Conservation (phyloP, 2,113 vertebrate species). For the Daubentonia madagascariensis region DNA sequence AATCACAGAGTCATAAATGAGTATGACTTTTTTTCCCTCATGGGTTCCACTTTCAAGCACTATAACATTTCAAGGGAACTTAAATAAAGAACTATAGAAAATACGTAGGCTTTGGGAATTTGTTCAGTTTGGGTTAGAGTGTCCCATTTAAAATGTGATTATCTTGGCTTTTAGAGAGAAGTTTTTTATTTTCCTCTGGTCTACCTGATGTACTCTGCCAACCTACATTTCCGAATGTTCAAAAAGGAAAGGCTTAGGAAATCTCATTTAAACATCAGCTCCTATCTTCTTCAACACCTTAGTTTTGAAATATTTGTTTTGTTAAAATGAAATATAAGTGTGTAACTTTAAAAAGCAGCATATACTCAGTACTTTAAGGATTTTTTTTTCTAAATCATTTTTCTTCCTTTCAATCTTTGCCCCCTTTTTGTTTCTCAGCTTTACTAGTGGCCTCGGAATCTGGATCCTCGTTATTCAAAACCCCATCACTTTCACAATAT, state of each 20-base stretch:
- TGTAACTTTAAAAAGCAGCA: slow-evolving; percentile 86
- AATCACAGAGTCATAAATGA: slow-evolving; percentile 88
- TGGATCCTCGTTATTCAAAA: neutral
- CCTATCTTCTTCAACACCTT: slow-evolving; percentile 90
- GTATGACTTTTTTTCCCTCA: neutral
- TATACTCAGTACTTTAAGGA: neutral
- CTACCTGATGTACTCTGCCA: slow-evolving; percentile 90
- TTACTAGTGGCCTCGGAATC: neutral
- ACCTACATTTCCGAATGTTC: slow-evolving; percentile 93
- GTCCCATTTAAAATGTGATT: neutral
- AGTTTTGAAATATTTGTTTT: slow-evolving; percentile 94
- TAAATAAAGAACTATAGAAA: slow-evolving; percentile 89
- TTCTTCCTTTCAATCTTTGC: neutral
- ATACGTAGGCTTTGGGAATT: slow-evolving; percentile 91
- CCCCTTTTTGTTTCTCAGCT: neutral
- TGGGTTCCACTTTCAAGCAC: neutral
- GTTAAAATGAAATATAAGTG: slow-evolving; percentile 92
- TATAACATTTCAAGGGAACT: slow-evolving; percentile 88
- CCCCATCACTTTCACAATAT: neutral
- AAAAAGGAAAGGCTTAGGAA: slow-evolving; percentile 93
- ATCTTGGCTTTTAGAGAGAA: slow-evolving; percentile 86
- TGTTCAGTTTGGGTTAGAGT: slow-evolving; percentile 82
- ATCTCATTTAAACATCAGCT: slow-evolving; percentile 93
- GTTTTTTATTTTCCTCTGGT: slow-evolving; percentile 94
- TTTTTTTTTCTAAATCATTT: neutral